Evolutionary conservation across 2,113 vertebrate genomes (phyloP).

Genomic region (Rhinoderma darwinii): DNA sequence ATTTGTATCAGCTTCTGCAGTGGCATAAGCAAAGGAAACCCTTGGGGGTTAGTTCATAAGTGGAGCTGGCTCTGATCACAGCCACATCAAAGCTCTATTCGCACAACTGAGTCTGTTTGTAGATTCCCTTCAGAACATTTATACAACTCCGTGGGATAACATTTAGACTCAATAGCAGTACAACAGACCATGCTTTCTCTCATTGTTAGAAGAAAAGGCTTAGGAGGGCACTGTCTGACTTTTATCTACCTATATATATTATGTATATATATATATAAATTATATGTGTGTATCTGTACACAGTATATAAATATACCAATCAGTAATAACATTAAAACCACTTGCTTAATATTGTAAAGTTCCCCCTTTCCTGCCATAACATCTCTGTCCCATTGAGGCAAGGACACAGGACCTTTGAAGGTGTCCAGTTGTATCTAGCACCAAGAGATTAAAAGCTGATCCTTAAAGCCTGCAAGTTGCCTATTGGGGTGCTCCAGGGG

Average conservation of each 20-base stretch:
- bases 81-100: background rate
- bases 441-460: too few relatives aligned
- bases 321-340: too few relatives aligned
- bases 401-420: too few relatives aligned
- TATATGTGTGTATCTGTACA: background rate
- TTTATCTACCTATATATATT: slow-evolving; percentile 23
- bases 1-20: slow-evolving; percentile 59
- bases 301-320: background rate
- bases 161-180: background rate
- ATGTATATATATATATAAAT: background rate
- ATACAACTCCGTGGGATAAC: rapidly evolving
- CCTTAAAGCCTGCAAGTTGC: too few relatives aligned
- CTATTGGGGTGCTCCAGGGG: too few relatives aligned
- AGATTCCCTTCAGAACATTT: background rate
- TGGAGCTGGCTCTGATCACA: background rate
- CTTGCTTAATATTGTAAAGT: too few relatives aligned
- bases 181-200: rapidly evolving
- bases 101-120: slow-evolving; percentile 16
- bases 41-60: slow-evolving; percentile 49
- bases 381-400: too few relatives aligned
- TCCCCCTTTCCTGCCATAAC: too few relatives aligned
- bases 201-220: slow-evolving; percentile 36
- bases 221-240: slow-evolving; percentile 36
- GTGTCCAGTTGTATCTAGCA: too few relatives aligned
- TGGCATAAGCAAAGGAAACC: slow-evolving; percentile 51